These are phyloP conservation scores for Yponomeuta evonymella DNA, from an alignment of 2,888 invertebrate species.

Conservation along the genomic window DNA sequence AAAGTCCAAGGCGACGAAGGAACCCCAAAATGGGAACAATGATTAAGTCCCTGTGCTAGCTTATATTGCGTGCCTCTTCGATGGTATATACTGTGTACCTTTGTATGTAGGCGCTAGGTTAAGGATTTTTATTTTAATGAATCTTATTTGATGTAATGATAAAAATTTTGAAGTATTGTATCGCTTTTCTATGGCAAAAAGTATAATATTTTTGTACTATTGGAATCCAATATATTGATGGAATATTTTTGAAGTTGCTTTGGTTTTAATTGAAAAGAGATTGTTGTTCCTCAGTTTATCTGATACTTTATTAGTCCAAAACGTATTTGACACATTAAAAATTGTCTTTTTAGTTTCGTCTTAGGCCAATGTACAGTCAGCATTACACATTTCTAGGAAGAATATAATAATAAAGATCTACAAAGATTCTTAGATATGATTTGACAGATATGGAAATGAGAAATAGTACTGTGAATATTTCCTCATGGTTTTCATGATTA, in stretches of 20 bases:
- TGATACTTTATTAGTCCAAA: conserved; percentile 9
- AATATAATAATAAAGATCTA: background rate
- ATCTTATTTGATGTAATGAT: conserved; percentile 17
- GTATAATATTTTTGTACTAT: conserved; percentile 17
- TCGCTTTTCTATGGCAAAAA: conserved; percentile 29
- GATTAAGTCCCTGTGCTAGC: conserved; percentile 20
- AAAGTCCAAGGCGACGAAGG: conserved; percentile 43
- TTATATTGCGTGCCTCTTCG: conserved; percentile 41
- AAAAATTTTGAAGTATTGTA: conserved; percentile 31
- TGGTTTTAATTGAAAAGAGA: background rate
- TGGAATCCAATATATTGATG: conserved; percentile 9
- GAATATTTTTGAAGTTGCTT: conserved; percentile 2
- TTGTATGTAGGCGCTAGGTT: conserved; percentile 42
- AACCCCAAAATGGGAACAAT: background rate
- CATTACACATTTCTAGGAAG: background rate
- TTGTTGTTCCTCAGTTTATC: background rate
- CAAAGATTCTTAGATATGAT: conserved; percentile 11
- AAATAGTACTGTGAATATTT: background rate
- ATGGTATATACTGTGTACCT: conserved; percentile 44
- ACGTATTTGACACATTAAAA: background rate
- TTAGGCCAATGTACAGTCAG: conserved; percentile 14
- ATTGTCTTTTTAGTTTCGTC: conserved; percentile 11
- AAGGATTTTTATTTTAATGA: conserved; percentile 33
- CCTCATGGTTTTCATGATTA: background rate
- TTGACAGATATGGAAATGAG: conserved; percentile 7